Evolutionary conservation across 2,888 invertebrate species (phyloP).

Genomic region (Drosophila tripunctata): DNA sequence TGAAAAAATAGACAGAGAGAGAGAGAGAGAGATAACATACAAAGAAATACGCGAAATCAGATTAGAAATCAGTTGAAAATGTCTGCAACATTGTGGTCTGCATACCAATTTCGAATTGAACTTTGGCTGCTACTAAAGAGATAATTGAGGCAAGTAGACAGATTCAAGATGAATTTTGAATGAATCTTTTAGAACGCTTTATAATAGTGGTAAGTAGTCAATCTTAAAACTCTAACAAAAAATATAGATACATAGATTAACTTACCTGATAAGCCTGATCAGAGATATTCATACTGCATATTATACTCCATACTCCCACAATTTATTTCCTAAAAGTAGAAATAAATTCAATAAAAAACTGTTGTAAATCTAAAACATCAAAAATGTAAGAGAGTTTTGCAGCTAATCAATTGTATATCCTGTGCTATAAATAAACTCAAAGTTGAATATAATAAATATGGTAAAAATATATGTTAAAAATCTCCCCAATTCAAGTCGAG

Average conservation of each 20-base stretch:
- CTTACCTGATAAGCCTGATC: too few species aligned
- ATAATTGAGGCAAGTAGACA: neutral
- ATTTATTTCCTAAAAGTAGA: neutral
- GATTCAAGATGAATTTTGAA: too few species aligned
- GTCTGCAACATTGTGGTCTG: neutral
- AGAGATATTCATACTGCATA: too few species aligned
- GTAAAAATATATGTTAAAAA: too few species aligned
- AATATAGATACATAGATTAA: too few species aligned
- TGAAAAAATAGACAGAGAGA: neutral
- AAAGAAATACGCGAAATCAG: constrained; percentile 6
- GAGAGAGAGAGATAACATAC: too few species aligned
- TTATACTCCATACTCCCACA: too few species aligned
- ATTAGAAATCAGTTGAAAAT: constrained; percentile 10
- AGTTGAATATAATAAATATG: constrained; percentile 6
- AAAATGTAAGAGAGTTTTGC: neutral
- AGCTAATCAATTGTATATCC: neutral
- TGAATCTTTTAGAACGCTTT: too few species aligned
- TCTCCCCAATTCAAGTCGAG: too few species aligned
- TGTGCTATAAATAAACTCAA: neutral
- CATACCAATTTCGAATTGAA: neutral
- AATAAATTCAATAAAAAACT: neutral
- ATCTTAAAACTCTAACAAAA: too few species aligned
- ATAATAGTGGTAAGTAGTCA: too few species aligned
- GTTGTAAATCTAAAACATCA: neutral
- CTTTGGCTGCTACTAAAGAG: neutral